These are phyloP conservation scores for Solenopsis invicta DNA, from an alignment of 1,140 invertebrate species.

Conservation along the genomic window DNA sequence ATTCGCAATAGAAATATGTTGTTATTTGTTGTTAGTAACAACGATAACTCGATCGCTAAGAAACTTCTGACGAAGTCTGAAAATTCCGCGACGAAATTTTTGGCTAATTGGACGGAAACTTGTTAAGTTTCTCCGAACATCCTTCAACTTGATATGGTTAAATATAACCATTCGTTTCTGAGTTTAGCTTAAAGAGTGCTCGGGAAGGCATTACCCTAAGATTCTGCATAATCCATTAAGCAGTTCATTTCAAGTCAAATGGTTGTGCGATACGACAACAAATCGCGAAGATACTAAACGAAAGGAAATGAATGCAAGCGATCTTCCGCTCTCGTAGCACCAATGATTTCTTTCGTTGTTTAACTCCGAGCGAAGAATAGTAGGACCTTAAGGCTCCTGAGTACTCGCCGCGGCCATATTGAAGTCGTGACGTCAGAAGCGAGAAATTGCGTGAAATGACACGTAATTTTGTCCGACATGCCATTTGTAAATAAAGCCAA, in stretches of 20 bases:
- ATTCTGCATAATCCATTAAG: slow-evolving; percentile 19
- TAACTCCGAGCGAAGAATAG: slow-evolving; percentile 19
- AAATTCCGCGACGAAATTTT: not conserved
- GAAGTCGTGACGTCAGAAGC: too few species aligned
- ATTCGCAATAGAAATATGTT: not conserved
- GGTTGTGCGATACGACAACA: not conserved
- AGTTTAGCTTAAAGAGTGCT: not conserved
- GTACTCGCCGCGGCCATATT: too few species aligned
- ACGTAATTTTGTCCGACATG: too few species aligned
- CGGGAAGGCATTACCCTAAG: not conserved
- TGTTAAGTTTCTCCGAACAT: not conserved
- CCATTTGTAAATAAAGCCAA: too few species aligned
- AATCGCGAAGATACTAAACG: slow-evolving; percentile 26
- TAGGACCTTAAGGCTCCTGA: too few species aligned
- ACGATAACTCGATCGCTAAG: not conserved
- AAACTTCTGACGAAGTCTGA: not conserved
- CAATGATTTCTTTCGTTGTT: slow-evolving; percentile 30
- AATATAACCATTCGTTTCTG: not conserved
- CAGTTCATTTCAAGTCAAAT: not conserved
- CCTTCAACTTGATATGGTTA: not conserved
- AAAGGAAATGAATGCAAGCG: slow-evolving; percentile 48
- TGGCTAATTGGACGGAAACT: slow-evolving; percentile 4
- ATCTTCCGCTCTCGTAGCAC: slow-evolving; percentile 15
- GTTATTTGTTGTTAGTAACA: not conserved
- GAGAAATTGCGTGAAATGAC: too few species aligned